These are phyloP conservation scores for Zeuzera pyrina DNA, from an alignment of 2,888 invertebrate genomes.

Conservation along the genomic window DNA sequence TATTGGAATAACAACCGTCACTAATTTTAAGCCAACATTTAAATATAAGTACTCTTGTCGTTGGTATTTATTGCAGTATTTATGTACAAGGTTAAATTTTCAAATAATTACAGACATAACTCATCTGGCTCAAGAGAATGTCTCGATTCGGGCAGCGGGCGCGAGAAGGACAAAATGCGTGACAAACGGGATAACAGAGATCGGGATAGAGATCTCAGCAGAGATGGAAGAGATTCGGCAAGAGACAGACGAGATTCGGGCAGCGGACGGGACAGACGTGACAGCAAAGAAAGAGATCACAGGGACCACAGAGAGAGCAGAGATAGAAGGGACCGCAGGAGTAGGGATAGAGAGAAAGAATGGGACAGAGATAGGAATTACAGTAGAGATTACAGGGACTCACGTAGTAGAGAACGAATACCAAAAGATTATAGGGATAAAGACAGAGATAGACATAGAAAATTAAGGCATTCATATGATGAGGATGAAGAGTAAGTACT, in stretches of 20 bases:
- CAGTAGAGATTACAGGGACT: constrained; percentile 53
- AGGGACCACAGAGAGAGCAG: constrained; percentile 41
- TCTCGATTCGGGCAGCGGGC: constrained; percentile 64
- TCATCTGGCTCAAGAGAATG: constrained; percentile 65
- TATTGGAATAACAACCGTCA: no score
- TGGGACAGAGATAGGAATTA: constrained; percentile 63
- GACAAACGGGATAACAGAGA: constrained; percentile 54
- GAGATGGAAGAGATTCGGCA: constrained; percentile 31
- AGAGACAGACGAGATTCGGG: constrained; percentile 60
- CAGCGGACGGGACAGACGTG: constrained; percentile 56
- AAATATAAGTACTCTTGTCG: no score
- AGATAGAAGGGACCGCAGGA: constrained; percentile 40
- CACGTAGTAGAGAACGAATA: constrained; percentile 62
- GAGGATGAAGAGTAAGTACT: constrained; percentile 79
- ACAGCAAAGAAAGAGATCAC: constrained; percentile 47
- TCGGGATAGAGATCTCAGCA: constrained; percentile 48
- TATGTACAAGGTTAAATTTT: no score
- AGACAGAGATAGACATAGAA: constrained; percentile 68
- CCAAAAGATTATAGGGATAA: constrained; percentile 63
- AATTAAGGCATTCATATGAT: constrained; percentile 77
- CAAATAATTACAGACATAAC: constrained; percentile 57
- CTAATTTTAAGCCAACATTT: no score
- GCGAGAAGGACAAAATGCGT: constrained; percentile 56
- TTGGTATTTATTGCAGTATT: no score
- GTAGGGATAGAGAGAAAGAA: constrained; percentile 52